Percentiles rank a stretch among this genome's conserved stretches.
These are phyloP conservation scores for Ceratitis capitata DNA, from an alignment of 1,140 invertebrate genomes.

Conservation along the genomic window DNA sequence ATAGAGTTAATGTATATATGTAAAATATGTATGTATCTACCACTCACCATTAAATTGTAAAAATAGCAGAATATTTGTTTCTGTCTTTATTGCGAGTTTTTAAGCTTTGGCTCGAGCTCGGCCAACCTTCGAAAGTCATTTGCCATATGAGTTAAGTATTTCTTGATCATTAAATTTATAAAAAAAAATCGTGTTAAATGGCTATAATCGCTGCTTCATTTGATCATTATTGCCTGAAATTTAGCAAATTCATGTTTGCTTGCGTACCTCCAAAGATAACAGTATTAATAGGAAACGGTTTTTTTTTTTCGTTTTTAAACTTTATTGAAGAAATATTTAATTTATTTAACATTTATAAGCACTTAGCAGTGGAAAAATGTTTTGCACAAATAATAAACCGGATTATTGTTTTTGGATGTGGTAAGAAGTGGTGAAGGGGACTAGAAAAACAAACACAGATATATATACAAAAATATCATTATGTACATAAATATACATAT, in stretches of 20 bases:
- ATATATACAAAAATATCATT: neutral
- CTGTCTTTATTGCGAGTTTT: neutral
- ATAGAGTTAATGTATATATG: neutral
- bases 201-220: neutral
- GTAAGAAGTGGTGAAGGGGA: neutral
- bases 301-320: neutral
- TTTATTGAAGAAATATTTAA: neutral
- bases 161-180: neutral
- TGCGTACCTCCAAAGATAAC: neutral
- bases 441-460: neutral
- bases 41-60: neutral
- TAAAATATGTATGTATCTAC: neutral
- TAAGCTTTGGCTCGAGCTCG: neutral
- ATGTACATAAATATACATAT: neutral
- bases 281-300: neutral
- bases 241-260: neutral
- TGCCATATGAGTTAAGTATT: neutral
- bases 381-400: neutral
- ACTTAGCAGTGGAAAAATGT: neutral
- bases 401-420: neutral
- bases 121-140: neutral
- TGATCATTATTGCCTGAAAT: neutral
- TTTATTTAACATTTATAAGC: neutral
- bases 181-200: neutral
- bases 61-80: neutral